Evolutionary conservation across 2,113 vertebrate genomes (phyloP), one percentile per base, ranked within the genome.

Genomic region (Tachycineta bicolor): DNA sequence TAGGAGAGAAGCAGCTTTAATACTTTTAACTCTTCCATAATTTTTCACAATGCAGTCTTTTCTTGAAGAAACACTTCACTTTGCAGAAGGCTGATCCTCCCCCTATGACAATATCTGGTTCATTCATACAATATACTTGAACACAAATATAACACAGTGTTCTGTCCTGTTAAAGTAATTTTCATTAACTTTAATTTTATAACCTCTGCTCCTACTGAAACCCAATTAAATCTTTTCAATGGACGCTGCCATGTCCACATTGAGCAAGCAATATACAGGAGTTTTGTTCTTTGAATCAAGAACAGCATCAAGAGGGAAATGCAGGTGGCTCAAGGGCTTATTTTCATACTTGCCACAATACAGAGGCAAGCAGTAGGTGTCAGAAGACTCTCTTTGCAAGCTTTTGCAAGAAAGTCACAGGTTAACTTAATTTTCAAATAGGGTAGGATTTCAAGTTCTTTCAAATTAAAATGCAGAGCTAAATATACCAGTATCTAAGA

Each of bases 11-110:
- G 18, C 55, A 86, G 69, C 76, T 93, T 25, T 83, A 74, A 62
- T 81, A 59, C 49, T 95, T 93, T 86, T 92, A 96, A 93, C 80
- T 52, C 79, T 95, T 94, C 64, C 55, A 26, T 53, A 71, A 77
- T 85, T 87, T 68, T 76, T 20, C 49, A 41, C 59, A 64, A n/a
- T 0, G 1, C n/a, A 50, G 11, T 55, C 12, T 59, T 41, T 59
- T 82, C 65, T 68, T 43, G 60, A 58, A 74, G 44, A 64, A 69
- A 25, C 10, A 5, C 10, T 91, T 62, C 31, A 10, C 31, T 85
- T 85, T 64, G 15, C 52, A 43, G 65, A 62, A 71, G 62, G 21
- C 44, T 58, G 34, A 41, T 88, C 24, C 55, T 90, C 55, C 50
- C n/a, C 12, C 49, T 85, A 34, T 79, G 76, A 62, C 50, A 55